phyloP scores from a whole-genome alignment of 2,797 vertebrate genomes.

The Falco columbarius region DNA sequence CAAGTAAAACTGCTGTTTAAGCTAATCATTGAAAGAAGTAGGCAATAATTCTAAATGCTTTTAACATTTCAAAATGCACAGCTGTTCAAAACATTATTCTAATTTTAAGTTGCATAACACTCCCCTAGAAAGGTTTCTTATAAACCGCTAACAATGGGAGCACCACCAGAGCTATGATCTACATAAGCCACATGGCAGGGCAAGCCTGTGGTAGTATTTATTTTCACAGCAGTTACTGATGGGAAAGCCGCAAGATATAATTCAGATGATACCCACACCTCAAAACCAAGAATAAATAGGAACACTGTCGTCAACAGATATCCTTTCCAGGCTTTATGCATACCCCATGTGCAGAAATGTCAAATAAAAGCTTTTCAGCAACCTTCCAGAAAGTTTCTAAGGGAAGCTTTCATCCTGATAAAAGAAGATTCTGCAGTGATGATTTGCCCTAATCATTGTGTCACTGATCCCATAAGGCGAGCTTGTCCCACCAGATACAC shows the following conservation, averaged over 20 bases:
- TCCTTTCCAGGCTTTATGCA: background rate
- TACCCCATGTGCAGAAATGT: background rate
- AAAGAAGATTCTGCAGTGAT: background rate
- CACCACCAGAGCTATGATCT: background rate
- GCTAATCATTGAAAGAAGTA: background rate
- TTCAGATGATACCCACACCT: background rate
- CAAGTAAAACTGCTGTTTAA: background rate
- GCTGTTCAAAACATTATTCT: background rate
- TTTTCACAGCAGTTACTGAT: background rate
- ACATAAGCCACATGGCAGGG: fast-evolving
- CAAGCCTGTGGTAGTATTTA: background rate
- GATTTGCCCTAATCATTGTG: background rate
- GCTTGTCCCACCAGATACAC: background rate
- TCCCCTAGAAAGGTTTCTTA: background rate
- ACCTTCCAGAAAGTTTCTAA: background rate
- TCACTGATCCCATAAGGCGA: background rate
- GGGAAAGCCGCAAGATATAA: background rate
- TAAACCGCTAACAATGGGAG: background rate
- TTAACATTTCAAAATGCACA: background rate
- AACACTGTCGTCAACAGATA: background rate
- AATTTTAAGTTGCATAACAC: background rate
- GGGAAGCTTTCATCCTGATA: background rate
- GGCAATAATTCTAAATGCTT: background rate
- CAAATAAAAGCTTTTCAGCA: background rate
- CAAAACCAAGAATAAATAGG: background rate